Evolutionary conservation across 2,888 invertebrate species (phyloP).

Genomic region (Oligia strigilis): DNA sequence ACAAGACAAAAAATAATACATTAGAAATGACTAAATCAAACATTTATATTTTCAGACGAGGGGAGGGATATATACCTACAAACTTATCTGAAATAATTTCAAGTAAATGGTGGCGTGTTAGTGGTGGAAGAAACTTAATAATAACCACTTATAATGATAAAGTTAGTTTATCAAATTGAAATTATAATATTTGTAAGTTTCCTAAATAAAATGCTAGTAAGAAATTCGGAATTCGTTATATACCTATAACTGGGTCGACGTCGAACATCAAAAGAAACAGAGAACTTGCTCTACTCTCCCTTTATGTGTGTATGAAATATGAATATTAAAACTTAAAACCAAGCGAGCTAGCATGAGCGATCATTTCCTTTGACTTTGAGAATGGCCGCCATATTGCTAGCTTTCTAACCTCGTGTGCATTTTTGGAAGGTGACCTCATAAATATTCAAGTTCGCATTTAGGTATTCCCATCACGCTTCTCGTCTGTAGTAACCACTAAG

Average conservation of each 20-base stretch:
- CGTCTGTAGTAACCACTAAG: constrained; percentile 52
- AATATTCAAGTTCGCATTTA: constrained; percentile 73
- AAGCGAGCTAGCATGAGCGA: constrained; percentile 58
- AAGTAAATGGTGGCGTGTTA: not conserved
- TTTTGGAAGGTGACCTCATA: constrained; percentile 75
- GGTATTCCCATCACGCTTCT: constrained; percentile 59
- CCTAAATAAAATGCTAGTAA: not conserved
- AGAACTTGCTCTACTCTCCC: constrained; percentile 14
- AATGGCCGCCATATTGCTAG: constrained; percentile 58
- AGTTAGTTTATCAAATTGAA: constrained; percentile 7
- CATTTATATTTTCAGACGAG: not conserved
- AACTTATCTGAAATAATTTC: not conserved
- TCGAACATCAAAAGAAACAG: constrained; percentile 18
- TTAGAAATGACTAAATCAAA: constrained; percentile 1
- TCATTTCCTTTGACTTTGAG: constrained; percentile 68
- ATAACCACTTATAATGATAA: not conserved
- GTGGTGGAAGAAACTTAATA: not conserved
- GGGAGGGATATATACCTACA: not conserved
- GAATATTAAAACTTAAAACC: constrained; percentile 69
- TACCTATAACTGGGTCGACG: constrained; percentile 1
- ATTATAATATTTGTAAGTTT: constrained; percentile 2
- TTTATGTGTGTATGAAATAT: constrained; percentile 52
- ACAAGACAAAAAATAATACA: not conserved
- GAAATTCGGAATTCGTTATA: constrained; percentile 5
- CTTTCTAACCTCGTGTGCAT: constrained; percentile 69